phyloP scores from a whole-genome alignment of 2,797 vertebrate genomes.

The Allobates femoralis region DNA sequence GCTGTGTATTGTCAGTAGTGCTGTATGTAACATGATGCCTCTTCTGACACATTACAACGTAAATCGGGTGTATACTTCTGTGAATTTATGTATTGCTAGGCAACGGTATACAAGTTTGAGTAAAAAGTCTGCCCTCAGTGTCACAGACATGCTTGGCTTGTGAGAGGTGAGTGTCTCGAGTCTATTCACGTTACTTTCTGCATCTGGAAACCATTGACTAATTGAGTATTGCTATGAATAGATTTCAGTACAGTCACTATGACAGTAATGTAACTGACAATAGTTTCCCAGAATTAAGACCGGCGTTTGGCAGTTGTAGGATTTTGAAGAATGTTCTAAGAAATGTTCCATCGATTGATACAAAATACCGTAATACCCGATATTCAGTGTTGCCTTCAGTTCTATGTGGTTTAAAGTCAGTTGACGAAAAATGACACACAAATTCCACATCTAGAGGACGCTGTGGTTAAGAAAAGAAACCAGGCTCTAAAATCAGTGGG shows the following conservation, averaged over 20 bases:
- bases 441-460: too few species aligned
- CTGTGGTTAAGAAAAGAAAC: too few species aligned
- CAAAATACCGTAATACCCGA: neutral
- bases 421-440: too few species aligned
- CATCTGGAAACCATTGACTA: neutral
- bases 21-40: slow-evolving; percentile 4
- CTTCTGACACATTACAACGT: neutral
- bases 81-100: slow-evolving; percentile 35
- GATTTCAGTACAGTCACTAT: neutral
- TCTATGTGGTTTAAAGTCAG: too few species aligned
- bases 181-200: too few species aligned
- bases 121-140: slow-evolving; percentile 13
- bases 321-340: neutral
- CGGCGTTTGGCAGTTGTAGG: too few species aligned
- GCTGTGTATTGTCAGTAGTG: neutral
- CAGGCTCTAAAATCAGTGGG: too few species aligned
- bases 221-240: too few species aligned
- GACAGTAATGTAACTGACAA: neutral
- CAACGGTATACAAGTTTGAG: slow-evolving; percentile 19
- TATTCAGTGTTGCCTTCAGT: neutral
- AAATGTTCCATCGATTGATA: neutral
- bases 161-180: slow-evolving; percentile 39
- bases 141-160: neutral
- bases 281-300: neutral
- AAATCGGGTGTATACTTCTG: slow-evolving; percentile 10